Evolutionary conservation across 2,888 invertebrate genomes (phyloP).

Genomic region (Hecatera dysodea): DNA sequence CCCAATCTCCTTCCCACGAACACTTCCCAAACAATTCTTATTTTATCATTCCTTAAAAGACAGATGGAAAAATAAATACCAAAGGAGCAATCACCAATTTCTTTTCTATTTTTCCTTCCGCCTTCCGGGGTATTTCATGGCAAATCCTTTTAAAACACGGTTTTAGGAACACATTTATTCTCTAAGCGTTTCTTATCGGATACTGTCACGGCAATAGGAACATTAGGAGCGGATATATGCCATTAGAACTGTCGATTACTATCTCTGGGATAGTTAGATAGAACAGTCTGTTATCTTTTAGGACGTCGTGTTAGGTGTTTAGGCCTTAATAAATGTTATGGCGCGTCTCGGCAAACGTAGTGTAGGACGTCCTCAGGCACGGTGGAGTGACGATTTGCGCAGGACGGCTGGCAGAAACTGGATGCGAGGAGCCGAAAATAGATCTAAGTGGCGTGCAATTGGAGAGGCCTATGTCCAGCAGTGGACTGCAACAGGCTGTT

Average conservation of each 20-base stretch:
- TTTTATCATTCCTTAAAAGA: not conserved
- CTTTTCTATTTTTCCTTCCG: not conserved
- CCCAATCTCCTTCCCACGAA: too few relatives aligned
- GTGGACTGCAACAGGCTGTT: too few relatives aligned
- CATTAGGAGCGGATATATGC: slow-evolving; percentile 31
- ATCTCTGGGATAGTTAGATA: not conserved
- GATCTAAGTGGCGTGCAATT: too few relatives aligned
- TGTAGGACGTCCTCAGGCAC: too few relatives aligned
- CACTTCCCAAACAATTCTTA: too few relatives aligned
- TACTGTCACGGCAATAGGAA: slow-evolving; percentile 13
- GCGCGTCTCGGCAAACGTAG: too few relatives aligned
- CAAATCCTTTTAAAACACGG: slow-evolving; percentile 20
- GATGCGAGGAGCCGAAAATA: too few relatives aligned
- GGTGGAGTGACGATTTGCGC: too few relatives aligned
- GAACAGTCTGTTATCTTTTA: slow-evolving; percentile 15
- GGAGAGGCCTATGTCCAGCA: too few relatives aligned
- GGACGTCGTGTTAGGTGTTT: not conserved
- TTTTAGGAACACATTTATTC: slow-evolving; percentile 1
- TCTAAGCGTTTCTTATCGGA: slow-evolving; percentile 1
- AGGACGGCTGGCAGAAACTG: too few relatives aligned
- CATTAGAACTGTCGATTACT: slow-evolving; percentile 14
- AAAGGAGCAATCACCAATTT: not conserved
- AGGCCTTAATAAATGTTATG: not conserved
- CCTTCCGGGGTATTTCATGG: not conserved
- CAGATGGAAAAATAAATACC: slow-evolving; percentile 25